Evolutionary conservation across 2,888 invertebrate species (phyloP), one percentile per base, ranked within the genome.

Genomic region (Orthonevra nobilis): DNA sequence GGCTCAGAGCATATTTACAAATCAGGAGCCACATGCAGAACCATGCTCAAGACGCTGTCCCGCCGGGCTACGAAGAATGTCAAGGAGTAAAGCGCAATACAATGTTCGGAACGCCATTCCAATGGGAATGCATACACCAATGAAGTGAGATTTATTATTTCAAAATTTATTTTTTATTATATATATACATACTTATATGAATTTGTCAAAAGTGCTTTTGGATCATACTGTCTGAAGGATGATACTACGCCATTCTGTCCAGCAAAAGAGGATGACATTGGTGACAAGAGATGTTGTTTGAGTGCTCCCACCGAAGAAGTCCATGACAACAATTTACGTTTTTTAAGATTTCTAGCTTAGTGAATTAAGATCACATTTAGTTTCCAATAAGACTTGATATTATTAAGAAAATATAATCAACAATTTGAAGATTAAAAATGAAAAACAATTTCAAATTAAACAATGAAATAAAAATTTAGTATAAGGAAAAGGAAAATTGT

Each of bases 21-120:
- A 88, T 19, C 88, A 92, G 2, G 86, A 90, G 3, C 89, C 88
- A 68, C 87, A 85, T 58, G 95, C 94, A 0, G 92, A 92, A 81
- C 94, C 94, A 3, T 95, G 95, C 87, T 92, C 93, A 0, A 90
- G 94, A 68, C 89, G 94, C 15, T 95, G 95, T 87, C 92, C 94
- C 0, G 91, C 92, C 64, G 92, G 93, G 1, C 89, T 91, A 0
- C 87, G 90, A 69, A 90, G 82, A 14, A 64, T 81, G 9, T 60
- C 63, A 15, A 73, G 83, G 40, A 83, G 82, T 42, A 69, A 82
- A 84, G 82, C 83, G 0, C 86, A 89, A n/a, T 88, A 90, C 42
- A 87, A 90, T 40, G 89, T 90, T 2, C 91, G 91, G 82, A 86
- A 92, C 85, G 87, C 91, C 83, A 91, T 94, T 75, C 87, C 91